Base-by-base conservation (phyloP, 2,797 vertebrate species). In the Psittacula echo region DNA sequence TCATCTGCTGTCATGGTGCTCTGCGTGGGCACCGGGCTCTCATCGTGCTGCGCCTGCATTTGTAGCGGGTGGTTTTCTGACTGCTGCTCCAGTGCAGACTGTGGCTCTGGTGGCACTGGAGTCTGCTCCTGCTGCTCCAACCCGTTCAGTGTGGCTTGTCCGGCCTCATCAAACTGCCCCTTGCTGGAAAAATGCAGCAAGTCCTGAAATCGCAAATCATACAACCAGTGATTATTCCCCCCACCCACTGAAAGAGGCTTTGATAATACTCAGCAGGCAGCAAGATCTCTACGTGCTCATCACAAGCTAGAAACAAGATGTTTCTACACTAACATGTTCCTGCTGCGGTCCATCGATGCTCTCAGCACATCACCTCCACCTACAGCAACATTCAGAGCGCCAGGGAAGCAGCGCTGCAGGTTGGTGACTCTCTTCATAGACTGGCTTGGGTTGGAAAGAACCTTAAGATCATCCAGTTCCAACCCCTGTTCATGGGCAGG, bases 1-100 rank as follows among this genome's bases (percentile, higher is more conserved):
- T 99, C 99, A 85, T 99, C 99, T 1, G 98, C 98, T 0, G 99
- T 98, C 95, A 99, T 97, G 65, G 98, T 98, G 58, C 98, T 91
- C 60, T 98, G 99, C 1, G 97, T 65, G 24, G 98, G 97, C 93
- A 95, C 95, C 7, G 90, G 11, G 8, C 93, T 97, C 78, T 96
- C 97, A 70, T 98, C 96, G 2, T 98, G 98, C 71, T 99, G 99
- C 6, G 98, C 98, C 41, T 98, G 96, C 7, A 98, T 91, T 3
- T 96, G 97, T 12, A 98, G 93, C 1, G 95, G 42, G 11, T 96
- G 98, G 24, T 56, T 90, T 54, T 96, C 84, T 4, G 87, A 62
- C n/a, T 97, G 97, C 3, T 93, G 98, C 76, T 98, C 98, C 92
- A 97, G 89, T 30, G 97, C 89, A 12, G 96, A 26, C 5, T 94